phyloP scores from a whole-genome alignment of 2,888 invertebrate genomes.

The Andricus quercusramuli region DNA sequence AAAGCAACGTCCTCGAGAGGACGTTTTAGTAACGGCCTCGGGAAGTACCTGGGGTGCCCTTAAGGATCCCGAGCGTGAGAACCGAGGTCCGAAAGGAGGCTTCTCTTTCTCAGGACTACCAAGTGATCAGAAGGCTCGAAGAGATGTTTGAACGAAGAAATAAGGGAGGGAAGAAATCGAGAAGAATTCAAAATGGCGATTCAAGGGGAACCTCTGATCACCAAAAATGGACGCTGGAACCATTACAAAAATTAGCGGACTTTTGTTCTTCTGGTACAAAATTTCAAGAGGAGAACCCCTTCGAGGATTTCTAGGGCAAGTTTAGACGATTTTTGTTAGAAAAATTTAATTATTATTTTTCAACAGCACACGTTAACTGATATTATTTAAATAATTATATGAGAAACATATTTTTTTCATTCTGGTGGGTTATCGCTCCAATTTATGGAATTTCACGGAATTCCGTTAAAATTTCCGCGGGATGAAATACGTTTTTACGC shows the following conservation, averaged over 20 bases:
- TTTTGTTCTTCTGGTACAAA: not conserved
- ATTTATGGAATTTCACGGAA: no score
- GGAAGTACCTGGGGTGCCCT: slow-evolving; percentile 50
- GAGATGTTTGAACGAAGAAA: slow-evolving; percentile 61
- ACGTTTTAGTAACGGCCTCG: slow-evolving; percentile 40
- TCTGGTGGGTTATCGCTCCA: no score
- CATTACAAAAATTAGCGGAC: not conserved
- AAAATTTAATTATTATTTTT: no score
- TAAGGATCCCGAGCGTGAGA: slow-evolving; percentile 70
- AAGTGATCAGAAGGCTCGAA: slow-evolving; percentile 68
- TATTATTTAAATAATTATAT: no score
- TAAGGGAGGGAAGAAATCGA: not conserved
- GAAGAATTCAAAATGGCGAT: slow-evolving; percentile 13
- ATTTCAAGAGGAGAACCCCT: not conserved
- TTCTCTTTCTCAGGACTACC: slow-evolving; percentile 72
- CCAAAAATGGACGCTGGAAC: not conserved
- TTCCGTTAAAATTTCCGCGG: no score
- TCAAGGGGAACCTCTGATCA: not conserved
- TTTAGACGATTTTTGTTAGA: no score
- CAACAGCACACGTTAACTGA: no score
- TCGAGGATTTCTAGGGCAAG: not conserved
- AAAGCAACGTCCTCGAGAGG: slow-evolving; percentile 35
- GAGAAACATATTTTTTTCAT: no score
- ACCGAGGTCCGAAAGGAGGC: slow-evolving; percentile 71
- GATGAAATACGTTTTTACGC: no score